phyloP scores from a whole-genome alignment of 2,797 vertebrate species.

The Sciurus vulgaris region DNA sequence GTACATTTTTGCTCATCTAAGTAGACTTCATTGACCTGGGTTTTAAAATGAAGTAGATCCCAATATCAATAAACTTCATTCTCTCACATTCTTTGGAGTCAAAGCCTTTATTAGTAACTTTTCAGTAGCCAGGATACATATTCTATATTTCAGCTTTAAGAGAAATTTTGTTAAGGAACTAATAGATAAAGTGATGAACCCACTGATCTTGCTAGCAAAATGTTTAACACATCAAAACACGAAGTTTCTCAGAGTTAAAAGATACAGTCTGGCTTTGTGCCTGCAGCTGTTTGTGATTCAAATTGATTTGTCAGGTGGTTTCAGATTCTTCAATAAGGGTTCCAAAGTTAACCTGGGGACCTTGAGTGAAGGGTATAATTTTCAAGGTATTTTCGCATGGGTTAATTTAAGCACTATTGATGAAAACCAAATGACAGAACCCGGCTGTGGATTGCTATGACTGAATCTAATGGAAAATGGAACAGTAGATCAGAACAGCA shows the following conservation, averaged over 20 bases:
- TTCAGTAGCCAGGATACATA: neutral
- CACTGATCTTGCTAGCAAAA: slow-evolving; percentile 66
- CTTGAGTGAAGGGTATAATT: slow-evolving; percentile 58
- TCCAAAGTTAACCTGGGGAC: slow-evolving; percentile 75
- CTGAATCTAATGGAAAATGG: neutral
- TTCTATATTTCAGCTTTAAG: slow-evolving; percentile 25
- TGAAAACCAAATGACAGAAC: slow-evolving; percentile 24
- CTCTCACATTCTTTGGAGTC: neutral
- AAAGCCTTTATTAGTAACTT: slow-evolving; percentile 14
- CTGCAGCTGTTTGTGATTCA: slow-evolving; percentile 78
- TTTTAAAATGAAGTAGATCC: slow-evolving; percentile 33
- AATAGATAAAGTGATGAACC: slow-evolving; percentile 44
- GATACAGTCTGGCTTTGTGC: slow-evolving; percentile 75
- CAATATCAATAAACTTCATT: slow-evolving; percentile 10
- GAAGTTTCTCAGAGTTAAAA: slow-evolving; percentile 73
- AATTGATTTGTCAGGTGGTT: slow-evolving; percentile 81
- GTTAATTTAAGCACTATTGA: neutral
- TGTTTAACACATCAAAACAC: slow-evolving; percentile 82
- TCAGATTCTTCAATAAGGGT: slow-evolving; percentile 28
- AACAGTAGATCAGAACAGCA: neutral
- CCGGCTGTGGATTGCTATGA: neutral
- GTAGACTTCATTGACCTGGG: slow-evolving; percentile 33
- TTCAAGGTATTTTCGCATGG: slow-evolving; percentile 78
- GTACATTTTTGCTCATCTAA: slow-evolving; percentile 5
- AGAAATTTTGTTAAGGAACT: slow-evolving; percentile 10